Evolutionary conservation across 2,888 invertebrate species (phyloP).

Genomic region (Drosophila algonquin): DNA sequence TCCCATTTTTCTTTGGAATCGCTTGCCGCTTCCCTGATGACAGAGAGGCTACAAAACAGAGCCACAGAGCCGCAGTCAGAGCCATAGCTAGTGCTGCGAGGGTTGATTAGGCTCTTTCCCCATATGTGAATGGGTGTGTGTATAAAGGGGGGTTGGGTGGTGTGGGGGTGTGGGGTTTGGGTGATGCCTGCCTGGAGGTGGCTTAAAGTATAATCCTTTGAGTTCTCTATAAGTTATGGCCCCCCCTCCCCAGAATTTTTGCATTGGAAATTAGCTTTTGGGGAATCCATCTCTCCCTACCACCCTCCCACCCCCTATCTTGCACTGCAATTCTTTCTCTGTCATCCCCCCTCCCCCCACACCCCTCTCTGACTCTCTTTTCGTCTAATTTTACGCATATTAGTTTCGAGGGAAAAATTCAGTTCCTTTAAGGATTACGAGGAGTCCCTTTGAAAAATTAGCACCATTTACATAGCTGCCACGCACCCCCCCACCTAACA

Average conservation of each 20-base stretch:
- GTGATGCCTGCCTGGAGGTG: constrained; percentile 12
- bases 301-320: constrained; percentile 1
- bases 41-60: constrained; percentile 45
- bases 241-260: constrained; percentile 27
- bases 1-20: constrained; percentile 45
- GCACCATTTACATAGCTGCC: constrained; percentile 54
- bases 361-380: no score
- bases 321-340: no score
- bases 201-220: constrained; percentile 43
- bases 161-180: no score
- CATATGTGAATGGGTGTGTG: constrained; percentile 32
- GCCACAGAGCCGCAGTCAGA: background rate
- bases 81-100: constrained; percentile 23
- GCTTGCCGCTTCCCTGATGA: constrained; percentile 45
- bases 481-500: background rate
- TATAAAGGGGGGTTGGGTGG: constrained; percentile 1
- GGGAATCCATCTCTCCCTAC: background rate
- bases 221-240: constrained; percentile 47
- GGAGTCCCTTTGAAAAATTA: constrained; percentile 51
- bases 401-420: constrained; percentile 46
- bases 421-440: constrained; percentile 52
- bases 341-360: background rate
- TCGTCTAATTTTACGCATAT: constrained; percentile 64
- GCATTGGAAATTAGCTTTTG: constrained; percentile 49
- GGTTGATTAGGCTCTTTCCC: constrained; percentile 59